Evolutionary conservation across 1,140 invertebrate genomes (phyloP).

Genomic region (Formica exsecta): DNA sequence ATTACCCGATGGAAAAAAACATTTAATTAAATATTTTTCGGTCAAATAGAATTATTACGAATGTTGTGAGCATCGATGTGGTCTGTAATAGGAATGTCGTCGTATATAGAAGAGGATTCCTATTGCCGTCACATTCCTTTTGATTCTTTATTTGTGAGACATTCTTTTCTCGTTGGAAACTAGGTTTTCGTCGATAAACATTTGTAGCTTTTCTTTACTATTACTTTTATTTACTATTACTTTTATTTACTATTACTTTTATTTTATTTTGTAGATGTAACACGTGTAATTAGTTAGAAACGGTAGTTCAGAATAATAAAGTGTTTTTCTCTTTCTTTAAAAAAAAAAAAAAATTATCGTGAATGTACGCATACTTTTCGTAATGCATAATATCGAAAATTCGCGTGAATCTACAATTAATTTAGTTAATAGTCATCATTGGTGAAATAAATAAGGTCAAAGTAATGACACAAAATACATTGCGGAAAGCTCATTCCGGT

Average conservation of each 20-base stretch:
- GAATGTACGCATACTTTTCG: background rate
- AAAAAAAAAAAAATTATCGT: background rate
- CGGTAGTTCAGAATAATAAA: background rate
- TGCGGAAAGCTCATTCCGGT: conserved; percentile 5
- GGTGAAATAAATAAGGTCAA: conserved; percentile 23
- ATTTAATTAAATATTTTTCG: conserved; percentile 26
- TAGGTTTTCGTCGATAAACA: background rate
- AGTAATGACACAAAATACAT: conserved; percentile 2
- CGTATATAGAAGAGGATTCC: background rate
- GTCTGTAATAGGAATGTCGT: conserved; percentile 13
- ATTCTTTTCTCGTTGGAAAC: background rate
- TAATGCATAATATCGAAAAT: background rate
- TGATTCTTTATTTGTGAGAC: background rate
- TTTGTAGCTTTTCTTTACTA: background rate
- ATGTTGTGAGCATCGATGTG: background rate
- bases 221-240: too few species aligned
- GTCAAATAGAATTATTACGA: background rate
- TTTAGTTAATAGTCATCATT: background rate
- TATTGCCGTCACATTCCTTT: background rate
- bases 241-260: too few species aligned
- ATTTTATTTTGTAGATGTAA: background rate
- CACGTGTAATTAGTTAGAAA: background rate
- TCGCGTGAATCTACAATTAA: background rate
- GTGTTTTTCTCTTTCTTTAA: background rate
- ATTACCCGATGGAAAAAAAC: background rate